Evolutionary conservation across 2,888 invertebrate species (phyloP).

Genomic region (Baronia brevicornis): DNA sequence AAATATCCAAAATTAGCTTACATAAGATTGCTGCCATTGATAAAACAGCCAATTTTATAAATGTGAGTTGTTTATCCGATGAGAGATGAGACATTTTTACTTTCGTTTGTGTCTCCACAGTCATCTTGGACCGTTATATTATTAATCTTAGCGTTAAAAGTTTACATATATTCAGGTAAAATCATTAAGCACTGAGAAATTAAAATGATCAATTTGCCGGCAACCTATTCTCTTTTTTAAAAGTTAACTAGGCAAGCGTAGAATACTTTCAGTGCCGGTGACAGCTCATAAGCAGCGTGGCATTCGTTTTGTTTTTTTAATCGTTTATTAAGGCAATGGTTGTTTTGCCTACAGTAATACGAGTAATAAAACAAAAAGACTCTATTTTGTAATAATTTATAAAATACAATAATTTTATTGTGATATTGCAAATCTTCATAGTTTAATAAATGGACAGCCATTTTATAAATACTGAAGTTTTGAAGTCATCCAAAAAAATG

Average conservation of each 20-base stretch:
- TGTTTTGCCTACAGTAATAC: too few relatives aligned
- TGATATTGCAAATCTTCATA: too few relatives aligned
- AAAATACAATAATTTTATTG: too few relatives aligned
- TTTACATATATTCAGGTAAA: constrained; percentile 29
- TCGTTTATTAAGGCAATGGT: too few relatives aligned
- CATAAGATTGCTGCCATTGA: constrained; percentile 94
- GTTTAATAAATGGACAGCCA: too few relatives aligned
- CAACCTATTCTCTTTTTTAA: constrained; percentile 46
- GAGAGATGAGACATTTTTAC: constrained; percentile 55
- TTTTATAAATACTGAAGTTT: too few relatives aligned
- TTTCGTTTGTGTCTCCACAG: constrained; percentile 52
- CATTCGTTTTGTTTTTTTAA: too few relatives aligned
- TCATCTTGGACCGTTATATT: constrained; percentile 40
- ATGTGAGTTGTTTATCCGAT: constrained; percentile 71
- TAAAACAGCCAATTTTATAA: constrained; percentile 86
- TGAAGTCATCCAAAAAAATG: too few relatives aligned
- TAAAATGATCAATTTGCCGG: constrained; percentile 43
- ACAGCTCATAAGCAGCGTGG: constrained; percentile 55
- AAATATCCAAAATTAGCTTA: constrained; percentile 73
- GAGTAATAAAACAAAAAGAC: too few relatives aligned
- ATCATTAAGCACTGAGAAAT: constrained; percentile 19
- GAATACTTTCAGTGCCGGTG: constrained; percentile 34
- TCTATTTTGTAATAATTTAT: too few relatives aligned
- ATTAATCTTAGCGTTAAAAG: constrained; percentile 19
- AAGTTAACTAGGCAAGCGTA: constrained; percentile 20